Conservation (phyloP, 2,113 vertebrate species). For the Syngnathoides biaculeatus region DNA sequence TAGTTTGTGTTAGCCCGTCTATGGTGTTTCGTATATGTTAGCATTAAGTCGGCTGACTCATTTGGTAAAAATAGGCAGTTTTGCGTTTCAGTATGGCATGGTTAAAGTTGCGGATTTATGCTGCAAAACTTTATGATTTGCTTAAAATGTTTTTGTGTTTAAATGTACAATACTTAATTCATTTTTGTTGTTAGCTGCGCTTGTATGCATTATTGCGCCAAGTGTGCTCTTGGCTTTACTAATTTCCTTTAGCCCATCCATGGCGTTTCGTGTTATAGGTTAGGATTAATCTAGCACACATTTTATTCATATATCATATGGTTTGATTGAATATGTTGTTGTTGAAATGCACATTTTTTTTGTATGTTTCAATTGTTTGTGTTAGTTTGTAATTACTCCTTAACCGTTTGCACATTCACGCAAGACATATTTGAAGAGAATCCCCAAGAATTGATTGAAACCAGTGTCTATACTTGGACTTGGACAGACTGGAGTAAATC, state of each 20-base stretch:
- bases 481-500: background rate
- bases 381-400: background rate
- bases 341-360: background rate
- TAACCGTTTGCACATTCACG: background rate
- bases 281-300: background rate
- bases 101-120: too few relatives aligned
- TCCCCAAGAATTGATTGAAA: background rate
- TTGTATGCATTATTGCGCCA: too few relatives aligned
- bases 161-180: background rate
- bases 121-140: too few relatives aligned
- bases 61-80: background rate
- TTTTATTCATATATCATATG: background rate
- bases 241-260: too few relatives aligned
- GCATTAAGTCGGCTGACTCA: background rate
- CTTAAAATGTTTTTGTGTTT: background rate
- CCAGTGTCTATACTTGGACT: background rate
- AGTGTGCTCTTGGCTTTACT: too few relatives aligned
- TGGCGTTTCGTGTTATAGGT: background rate
- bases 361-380: background rate
- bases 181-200: background rate
- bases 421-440: background rate
- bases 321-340: background rate
- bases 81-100: background rate
- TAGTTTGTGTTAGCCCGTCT: background rate
- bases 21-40: background rate